phyloP scores from a whole-genome alignment of 2,113 vertebrate genomes.

The Chloropsis cyanopogon region DNA sequence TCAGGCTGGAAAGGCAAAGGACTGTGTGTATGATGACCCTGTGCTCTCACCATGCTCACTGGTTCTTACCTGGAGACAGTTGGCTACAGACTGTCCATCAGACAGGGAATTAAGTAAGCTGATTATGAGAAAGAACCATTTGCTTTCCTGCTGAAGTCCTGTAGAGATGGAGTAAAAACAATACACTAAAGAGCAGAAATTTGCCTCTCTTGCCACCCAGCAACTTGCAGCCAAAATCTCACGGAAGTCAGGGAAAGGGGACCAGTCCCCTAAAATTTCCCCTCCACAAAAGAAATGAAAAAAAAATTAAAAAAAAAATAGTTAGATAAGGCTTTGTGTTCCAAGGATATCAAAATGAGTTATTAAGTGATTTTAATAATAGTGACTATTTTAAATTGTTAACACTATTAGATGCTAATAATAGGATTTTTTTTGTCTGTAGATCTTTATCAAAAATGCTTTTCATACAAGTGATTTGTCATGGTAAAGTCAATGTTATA shows the following conservation, averaged over 20 bases:
- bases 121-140: neutral
- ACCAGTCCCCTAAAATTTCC: neutral
- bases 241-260: neutral
- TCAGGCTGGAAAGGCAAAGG: neutral
- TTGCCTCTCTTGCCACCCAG: neutral
- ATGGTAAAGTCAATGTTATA: neutral
- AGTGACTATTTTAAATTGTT: neutral
- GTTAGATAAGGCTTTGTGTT: neutral
- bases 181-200: neutral
- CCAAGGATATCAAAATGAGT: neutral
- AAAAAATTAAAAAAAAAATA: rapidly evolving
- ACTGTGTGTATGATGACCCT: neutral
- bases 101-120: neutral
- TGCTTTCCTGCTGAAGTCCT: neutral
- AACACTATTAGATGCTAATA: neutral
- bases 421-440: neutral
- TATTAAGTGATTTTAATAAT: neutral
- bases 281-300: neutral
- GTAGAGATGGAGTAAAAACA: neutral
- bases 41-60: neutral
- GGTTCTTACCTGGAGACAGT: neutral
- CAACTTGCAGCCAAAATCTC: neutral
- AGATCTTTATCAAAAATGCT: neutral
- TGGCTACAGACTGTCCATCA: neutral
- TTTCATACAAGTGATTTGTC: neutral